Base-by-base conservation (phyloP, 2,888 invertebrate species). In the Elmis aenea region DNA sequence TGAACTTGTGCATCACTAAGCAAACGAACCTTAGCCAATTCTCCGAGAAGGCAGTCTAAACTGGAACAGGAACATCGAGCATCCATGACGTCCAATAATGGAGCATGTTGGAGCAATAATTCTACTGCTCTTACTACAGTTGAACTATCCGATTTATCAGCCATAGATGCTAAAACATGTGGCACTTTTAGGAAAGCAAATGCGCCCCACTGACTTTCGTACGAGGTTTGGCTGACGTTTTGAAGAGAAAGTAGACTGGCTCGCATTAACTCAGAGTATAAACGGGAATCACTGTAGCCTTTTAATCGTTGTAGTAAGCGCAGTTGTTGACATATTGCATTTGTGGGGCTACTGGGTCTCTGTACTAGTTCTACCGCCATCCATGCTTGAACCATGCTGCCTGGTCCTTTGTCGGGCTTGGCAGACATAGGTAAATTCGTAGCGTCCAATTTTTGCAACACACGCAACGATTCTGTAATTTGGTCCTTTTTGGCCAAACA, bases 181-280 rank as follows among this genome's bases (percentile, higher is more conserved):
- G 91, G 90, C 30, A 94, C 80, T 72, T 94, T 94, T 5, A 95
- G 74, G 60, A 93, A 94, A 1, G 89, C 88, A 61, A 94, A 93
- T 5, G 94, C 92, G 8, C 91, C 90, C 92, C 94, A 94, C 55
- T 91, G 80, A 3, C 91, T 83, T 57, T 93, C 92, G 51, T 87
- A 85, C 5, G 83, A 78, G 25, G 85, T 85, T 50, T 85, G 86
- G 31, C 83, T 82, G 0, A 85, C 85, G 65, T 92, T 90, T 57
- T 90, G 85, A 3, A 95, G 68, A n/a, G 90, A 89, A 57, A 94
- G 81, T 39, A 94, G 80, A 56, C 91, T 89, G 0, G 91, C 88
- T 45, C 93, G 75, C 51, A 94, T 85, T 15, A 95, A 75, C 72
- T 95, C 94, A 61, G 87, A 85, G 59, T 87, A 93, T 1, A 95